Evolutionary conservation across 2,797 vertebrate genomes (phyloP), one percentile per base, ranked within the genome.

Genomic region (Melanotaenia parkinsoni): DNA sequence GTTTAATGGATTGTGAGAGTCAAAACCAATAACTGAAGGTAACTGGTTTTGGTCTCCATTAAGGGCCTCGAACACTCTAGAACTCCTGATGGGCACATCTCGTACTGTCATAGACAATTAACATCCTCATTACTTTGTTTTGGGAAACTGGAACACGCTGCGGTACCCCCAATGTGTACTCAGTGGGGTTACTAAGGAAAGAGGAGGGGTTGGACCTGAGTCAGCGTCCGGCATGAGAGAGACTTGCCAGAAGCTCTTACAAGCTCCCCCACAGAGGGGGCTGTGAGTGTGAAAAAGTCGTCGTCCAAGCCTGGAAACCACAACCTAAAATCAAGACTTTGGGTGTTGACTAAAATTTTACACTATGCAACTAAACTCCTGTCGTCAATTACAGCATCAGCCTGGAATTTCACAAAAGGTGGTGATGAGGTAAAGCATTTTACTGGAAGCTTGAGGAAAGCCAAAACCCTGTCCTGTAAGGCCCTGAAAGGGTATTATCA

Each of bases 91-190:
- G 92, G 81, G 86, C 83, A 91, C 86, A 83, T 84, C 88, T 91
- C 72, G 71, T 60, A 79, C 90, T 96, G 94, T 94, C 94, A 92
- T 80, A 83, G 86, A 62, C 88, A 91, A 91, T 96, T 94, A 95
- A 85, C 83, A 88, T 95, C 94, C 92, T 96, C 94, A 91, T 96
- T 95, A 93, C 58, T 22, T 63, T 85, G 74, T 88, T 94, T 89
- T 84, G 83, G 81, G 81, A 92, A 94, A 93, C 74, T 85, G 82
- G 88, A 89, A 80, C 90, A n/a, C 64, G 40, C 77, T 74, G 74
- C 14, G 51, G 76, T 85, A 87, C 87, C 89, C 91, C 83, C 80
- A 77, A 76, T 58, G 85, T 77, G 89, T 70, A 72, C 81, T 83
- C 89, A 77, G 85, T 85, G 82, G 90, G 89, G 83, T 72, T 65